Evolutionary conservation across 2,797 vertebrate genomes (phyloP), one percentile per base, ranked within the genome.

Genomic region (Pseudomugil tenellus): DNA sequence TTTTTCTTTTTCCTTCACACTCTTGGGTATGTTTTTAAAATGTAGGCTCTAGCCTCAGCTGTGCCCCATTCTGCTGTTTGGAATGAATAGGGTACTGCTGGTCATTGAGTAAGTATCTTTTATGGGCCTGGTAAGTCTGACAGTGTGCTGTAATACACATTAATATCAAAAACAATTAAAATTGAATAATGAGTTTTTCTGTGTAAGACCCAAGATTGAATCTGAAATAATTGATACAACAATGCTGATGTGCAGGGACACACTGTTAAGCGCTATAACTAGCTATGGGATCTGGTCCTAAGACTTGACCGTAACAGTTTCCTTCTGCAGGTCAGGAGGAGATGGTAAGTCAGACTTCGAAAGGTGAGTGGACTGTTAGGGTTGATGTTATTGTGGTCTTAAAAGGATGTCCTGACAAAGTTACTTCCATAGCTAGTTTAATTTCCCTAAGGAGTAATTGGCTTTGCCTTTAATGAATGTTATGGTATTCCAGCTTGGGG

Each of bases 51-150:
- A 93, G 93, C 94, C 91, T 96, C 95, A 95, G 93, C 96, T 85
- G 92, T 95, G 94, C 92, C 92, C 94, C 89, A 96, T 95, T 96
- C 95, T 97, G 95, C 94, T 97, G 94, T 97, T 96, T 95, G 92
- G 94, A 96, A 96, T 96, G 93, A 96, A 96, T 95, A 95, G 93
- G 94, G 93, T 96, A 96, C 95, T 97, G 94, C 95, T 95, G 95
- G 91, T 96, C 91, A 89, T 87, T 94, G 90, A 95, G 95, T 97
- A 96, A 98, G 96, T 97, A 96, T 93, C 85, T 91, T 95, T 94
- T 93, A 93, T 95, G 94, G 95, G 94, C 93, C 93, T 95, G 95
- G 95, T 98, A 95, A 98, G 96, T 97, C 85, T 93, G 94, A 90
- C 94, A 94, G 94, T 94, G 95, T 93, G 91, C 92, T 93, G 92